Evolutionary conservation across 2,113 vertebrate genomes (phyloP), one percentile per base, ranked within the genome.

Genomic region (Spizaetus ornatus): DNA sequence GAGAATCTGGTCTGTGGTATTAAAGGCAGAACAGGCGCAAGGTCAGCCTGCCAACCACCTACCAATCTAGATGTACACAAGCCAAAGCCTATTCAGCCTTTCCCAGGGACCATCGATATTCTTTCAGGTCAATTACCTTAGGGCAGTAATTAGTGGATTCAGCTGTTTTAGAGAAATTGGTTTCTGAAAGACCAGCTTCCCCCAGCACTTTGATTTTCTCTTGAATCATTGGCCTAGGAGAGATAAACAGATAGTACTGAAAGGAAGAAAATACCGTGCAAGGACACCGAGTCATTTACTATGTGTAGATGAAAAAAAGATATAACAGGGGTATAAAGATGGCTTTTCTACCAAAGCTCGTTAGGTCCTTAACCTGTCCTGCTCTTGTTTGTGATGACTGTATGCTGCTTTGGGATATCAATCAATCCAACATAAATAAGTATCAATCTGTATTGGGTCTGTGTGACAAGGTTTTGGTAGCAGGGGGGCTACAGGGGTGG

Each of bases 181-280:
- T 97, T 97, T 99, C 99, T 4, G 99, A 99, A 92, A 99, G 98
- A 38, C 99, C 99, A 18, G 99, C 99, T 97, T 99, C 97, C 53
- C 99, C 98, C 95, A 99, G 96, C 67, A 99, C 97, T 91, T 98
- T 99, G 97, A 99, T 99, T 97, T 99, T 99, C 85, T 98, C 98
- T 97, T 99, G 99, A 96, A 99, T 99, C 98, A 99, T 97, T 36
- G 99, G 99, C 99, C 99, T 99, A 93, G 55, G 76, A 95, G 45
- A 96, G 77, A 97, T 13, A 84, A 95, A 94, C 10, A 1, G 13
- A 3, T 45, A 40, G 47, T 63, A 93, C 23, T 53, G 52, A 66
- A 80, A 42, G 18, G n/a, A 88, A 91, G 40, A 59, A 94, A 69
- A 11, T 43, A 84, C 6, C 45, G 38, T 52, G 32, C 63, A 88